Evolutionary conservation across 2,113 vertebrate genomes (phyloP).

Genomic region (Mellivora capensis): DNA sequence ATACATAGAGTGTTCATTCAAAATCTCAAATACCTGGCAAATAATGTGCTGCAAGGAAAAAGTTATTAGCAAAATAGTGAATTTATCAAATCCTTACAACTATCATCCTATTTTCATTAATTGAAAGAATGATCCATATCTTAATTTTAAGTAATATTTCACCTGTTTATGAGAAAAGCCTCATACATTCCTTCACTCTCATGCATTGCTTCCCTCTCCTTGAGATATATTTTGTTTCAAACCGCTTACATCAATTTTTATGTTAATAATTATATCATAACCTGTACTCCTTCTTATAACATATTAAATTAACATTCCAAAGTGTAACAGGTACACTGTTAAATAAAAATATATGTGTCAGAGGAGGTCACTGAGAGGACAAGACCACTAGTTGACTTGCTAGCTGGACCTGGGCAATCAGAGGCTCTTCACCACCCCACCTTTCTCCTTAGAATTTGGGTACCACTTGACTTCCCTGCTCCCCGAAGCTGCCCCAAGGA

Average conservation of each 20-base stretch:
- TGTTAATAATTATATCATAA: not conserved
- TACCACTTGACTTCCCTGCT: not conserved
- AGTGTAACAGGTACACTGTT: not conserved
- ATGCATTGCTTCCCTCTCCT: not conserved
- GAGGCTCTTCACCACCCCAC: not conserved
- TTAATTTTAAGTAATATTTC: not conserved
- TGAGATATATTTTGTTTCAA: not conserved
- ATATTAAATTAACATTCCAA: not conserved
- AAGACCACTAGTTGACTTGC: not conserved
- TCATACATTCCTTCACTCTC: not conserved
- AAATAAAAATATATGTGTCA: not conserved
- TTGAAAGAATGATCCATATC: not conserved
- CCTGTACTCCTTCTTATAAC: not conserved
- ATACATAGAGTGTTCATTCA: not conserved
- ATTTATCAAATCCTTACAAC: not conserved
- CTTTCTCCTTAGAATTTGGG: not conserved
- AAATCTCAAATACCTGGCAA: not conserved
- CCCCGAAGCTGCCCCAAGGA: not conserved
- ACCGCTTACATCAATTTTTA: not conserved
- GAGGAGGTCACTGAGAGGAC: not conserved
- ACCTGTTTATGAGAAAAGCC: not conserved
- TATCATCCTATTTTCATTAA: not conserved
- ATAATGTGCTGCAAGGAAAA: not conserved
- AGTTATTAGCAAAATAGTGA: not conserved
- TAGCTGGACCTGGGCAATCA: not conserved